phyloP scores from a whole-genome alignment of 2,113 vertebrate genomes.

The Barnardius zonarius region DNA sequence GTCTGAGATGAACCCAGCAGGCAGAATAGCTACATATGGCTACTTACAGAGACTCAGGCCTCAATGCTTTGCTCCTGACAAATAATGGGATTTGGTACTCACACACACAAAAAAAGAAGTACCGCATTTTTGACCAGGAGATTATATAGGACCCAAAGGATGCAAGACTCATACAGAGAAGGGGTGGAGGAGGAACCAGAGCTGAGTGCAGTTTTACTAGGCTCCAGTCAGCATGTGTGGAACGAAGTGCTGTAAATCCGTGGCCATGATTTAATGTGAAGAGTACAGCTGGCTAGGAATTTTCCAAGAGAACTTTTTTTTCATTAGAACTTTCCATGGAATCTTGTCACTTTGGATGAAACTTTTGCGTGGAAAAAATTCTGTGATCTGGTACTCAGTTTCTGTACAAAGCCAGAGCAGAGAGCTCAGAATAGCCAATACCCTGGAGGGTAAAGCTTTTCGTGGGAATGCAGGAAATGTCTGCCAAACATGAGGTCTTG shows the following conservation, averaged over 20 bases:
- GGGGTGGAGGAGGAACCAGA: conserved; percentile 24
- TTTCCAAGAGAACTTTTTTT: conserved; percentile 48
- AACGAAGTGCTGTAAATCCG: background rate
- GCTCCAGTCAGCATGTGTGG: conserved; percentile 7
- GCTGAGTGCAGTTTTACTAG: conserved; percentile 31
- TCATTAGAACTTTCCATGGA: conserved; percentile 36
- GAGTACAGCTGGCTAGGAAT: conserved; percentile 50
- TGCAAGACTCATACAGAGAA: background rate
- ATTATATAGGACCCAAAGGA: background rate
- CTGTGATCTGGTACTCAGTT: conserved; percentile 36
- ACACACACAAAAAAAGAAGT: background rate
- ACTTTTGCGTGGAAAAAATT: conserved; percentile 13
- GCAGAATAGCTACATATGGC: background rate
- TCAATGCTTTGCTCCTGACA: background rate
- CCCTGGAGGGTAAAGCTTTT: conserved; percentile 14
- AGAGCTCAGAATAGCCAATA: conserved; percentile 46
- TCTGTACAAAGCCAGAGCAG: conserved; percentile 1
- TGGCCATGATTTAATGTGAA: background rate
- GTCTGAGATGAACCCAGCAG: background rate
- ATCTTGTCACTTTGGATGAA: conserved; percentile 33
- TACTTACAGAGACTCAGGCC: background rate
- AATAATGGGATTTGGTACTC: background rate
- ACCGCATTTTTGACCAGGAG: background rate
- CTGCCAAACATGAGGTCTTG: conserved; percentile 63
- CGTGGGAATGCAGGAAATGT: conserved; percentile 46